Evolutionary conservation across 2,888 invertebrate genomes (phyloP).

Genomic region (Bedellia somnulentella): DNA sequence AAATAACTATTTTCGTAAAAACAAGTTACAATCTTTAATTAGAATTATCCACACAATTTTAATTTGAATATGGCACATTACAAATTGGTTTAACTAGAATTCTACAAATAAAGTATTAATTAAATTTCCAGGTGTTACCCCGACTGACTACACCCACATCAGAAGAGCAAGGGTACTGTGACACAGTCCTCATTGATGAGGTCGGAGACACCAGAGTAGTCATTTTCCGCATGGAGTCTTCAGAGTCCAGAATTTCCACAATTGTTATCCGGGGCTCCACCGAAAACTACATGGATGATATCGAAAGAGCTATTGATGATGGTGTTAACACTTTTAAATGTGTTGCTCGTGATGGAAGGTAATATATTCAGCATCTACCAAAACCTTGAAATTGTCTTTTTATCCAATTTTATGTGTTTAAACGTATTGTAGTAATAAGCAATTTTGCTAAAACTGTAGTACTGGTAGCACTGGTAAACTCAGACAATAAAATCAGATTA

Average conservation of each 20-base stretch:
- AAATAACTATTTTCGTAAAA: too few relatives aligned
- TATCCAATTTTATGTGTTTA: too few relatives aligned
- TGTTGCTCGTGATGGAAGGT: conserved; percentile 73
- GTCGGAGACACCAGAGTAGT: conserved; percentile 94
- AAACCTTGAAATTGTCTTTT: too few relatives aligned
- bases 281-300: conserved; percentile 98
- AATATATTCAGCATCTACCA: conserved; percentile 9
- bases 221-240: conserved; percentile 84
- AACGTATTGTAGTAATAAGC: too few relatives aligned
- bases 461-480: too few relatives aligned
- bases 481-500: too few relatives aligned
- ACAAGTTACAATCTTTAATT: too few relatives aligned
- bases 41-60: too few relatives aligned
- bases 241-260: conserved; percentile 87
- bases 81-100: too few relatives aligned
- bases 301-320: conserved; percentile 97
- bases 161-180: conserved; percentile 91
- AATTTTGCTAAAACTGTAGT: too few relatives aligned
- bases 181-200: conserved; percentile 86
- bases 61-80: too few relatives aligned
- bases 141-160: conserved; percentile 75
- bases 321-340: conserved; percentile 98
- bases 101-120: too few relatives aligned
- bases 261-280: conserved; percentile 95
- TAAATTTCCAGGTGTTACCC: conserved; percentile 62